phyloP scores from a whole-genome alignment of 2,888 invertebrate species.

The Campoletis raptor region DNA sequence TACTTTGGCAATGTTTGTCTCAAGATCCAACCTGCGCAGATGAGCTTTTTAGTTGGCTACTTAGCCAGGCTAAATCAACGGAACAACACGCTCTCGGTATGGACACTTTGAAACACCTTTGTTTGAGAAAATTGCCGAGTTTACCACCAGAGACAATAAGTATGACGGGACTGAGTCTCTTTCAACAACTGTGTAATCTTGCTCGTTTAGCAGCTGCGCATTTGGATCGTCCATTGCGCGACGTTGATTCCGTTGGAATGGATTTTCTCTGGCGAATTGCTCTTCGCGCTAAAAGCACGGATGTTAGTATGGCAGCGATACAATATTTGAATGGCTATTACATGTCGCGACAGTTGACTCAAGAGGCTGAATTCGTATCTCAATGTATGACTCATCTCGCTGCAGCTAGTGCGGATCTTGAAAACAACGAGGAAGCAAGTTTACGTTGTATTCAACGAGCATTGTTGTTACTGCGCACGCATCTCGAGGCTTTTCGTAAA shows the following conservation, averaged over 20 bases:
- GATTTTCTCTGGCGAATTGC: conserved; percentile 98
- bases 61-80: conserved; percentile 96
- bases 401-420: conserved; percentile 92
- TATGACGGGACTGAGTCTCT: conserved; percentile 95
- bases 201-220: conserved; percentile 93
- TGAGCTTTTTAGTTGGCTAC: conserved; percentile 96
- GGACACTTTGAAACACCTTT: conserved; percentile 94
- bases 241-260: conserved; percentile 91
- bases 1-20: conserved; percentile 96
- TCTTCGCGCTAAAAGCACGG: conserved; percentile 94
- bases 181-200: conserved; percentile 95
- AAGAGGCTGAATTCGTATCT: conserved; percentile 96
- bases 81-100: conserved; percentile 96
- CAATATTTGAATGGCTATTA: conserved; percentile 97
- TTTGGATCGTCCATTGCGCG: conserved; percentile 81
- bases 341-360: conserved; percentile 95
- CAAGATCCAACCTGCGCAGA: conserved; percentile 94
- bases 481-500: conserved; percentile 95
- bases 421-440: conserved; percentile 90
- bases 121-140: conserved; percentile 95
- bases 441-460: conserved; percentile 96
- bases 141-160: conserved; percentile 95
- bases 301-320: conserved; percentile 97
- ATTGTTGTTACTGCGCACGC: conserved; percentile 94
- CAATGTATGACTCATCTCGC: conserved; percentile 97